Conservation (phyloP, 2,797 vertebrate species). For the Jordanella pulchra region DNA sequence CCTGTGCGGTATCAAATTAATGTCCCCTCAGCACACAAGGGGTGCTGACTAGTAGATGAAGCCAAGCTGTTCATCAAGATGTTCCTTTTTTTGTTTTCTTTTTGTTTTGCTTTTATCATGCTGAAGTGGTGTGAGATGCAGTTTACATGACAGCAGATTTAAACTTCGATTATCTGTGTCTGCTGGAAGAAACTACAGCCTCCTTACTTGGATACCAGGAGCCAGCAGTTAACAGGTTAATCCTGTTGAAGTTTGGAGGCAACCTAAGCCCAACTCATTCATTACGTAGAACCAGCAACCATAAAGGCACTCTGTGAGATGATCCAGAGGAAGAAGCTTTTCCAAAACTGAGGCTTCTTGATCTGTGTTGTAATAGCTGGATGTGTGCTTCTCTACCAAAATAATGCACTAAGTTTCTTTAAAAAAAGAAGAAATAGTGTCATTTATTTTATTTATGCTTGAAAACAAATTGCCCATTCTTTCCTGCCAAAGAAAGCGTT, state of each 20-base stretch:
- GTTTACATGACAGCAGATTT: conserved; percentile 20
- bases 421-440: conserved; percentile 1
- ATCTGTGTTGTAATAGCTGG: conserved; percentile 17
- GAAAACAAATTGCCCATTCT: conserved; percentile 2
- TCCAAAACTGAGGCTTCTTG: not conserved
- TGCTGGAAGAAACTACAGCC: not conserved
- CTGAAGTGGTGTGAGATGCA: conserved; percentile 10
- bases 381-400: conserved; percentile 25
- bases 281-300: conserved; percentile 13
- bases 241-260: conserved; percentile 19
- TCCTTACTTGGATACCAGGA: not conserved
- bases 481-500: not conserved
- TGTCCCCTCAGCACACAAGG: conserved; percentile 8
- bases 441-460: not conserved
- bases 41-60: conserved; percentile 10
- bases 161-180: conserved; percentile 17
- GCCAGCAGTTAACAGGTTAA: conserved; percentile 12
- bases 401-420: conserved; percentile 15
- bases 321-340: conserved; percentile 23
- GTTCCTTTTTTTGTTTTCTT: not conserved
- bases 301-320: not conserved
- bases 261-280: not conserved
- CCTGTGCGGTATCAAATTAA: conserved; percentile 5
- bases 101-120: not conserved
- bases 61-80: conserved; percentile 25